phyloP scores from a whole-genome alignment of 2,797 vertebrate genomes.

The Sebastes nivosus region DNA sequence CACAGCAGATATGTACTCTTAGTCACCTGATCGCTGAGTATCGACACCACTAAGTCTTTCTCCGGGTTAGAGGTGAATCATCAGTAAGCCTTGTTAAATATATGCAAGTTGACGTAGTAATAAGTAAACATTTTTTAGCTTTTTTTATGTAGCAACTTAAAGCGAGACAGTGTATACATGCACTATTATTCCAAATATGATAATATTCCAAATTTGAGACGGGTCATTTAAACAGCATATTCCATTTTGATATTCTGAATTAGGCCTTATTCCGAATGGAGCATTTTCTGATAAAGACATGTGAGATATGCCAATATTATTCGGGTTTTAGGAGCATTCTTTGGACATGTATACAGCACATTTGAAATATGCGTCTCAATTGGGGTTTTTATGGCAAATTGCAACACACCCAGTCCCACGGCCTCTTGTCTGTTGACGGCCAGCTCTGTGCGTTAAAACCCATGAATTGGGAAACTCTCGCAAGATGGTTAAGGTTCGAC shows the following conservation, averaged over 20 bases:
- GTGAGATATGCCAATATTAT: no score
- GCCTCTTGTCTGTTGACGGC: no score
- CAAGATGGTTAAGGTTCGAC: no score
- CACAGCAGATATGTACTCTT: no score
- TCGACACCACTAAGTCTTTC: neutral
- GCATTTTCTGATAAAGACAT: no score
- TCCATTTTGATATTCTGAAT: neutral
- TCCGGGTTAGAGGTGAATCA: neutral
- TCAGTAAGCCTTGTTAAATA: neutral
- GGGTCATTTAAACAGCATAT: neutral
- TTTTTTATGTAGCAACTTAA: neutral
- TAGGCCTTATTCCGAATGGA: neutral
- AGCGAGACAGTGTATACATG: neutral
- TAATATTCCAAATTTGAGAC: neutral
- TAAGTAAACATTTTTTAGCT: neutral
- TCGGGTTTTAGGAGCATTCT: no score
- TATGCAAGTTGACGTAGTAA: neutral
- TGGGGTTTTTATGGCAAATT: no score
- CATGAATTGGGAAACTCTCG: no score
- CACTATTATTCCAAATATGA: neutral
- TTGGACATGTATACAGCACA: no score
- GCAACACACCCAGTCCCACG: no score
- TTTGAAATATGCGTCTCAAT: no score
- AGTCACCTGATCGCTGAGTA: neutral
- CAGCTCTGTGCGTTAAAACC: no score